phyloP scores from a whole-genome alignment of 2,797 vertebrate genomes.

The Gouania willdenowi region DNA sequence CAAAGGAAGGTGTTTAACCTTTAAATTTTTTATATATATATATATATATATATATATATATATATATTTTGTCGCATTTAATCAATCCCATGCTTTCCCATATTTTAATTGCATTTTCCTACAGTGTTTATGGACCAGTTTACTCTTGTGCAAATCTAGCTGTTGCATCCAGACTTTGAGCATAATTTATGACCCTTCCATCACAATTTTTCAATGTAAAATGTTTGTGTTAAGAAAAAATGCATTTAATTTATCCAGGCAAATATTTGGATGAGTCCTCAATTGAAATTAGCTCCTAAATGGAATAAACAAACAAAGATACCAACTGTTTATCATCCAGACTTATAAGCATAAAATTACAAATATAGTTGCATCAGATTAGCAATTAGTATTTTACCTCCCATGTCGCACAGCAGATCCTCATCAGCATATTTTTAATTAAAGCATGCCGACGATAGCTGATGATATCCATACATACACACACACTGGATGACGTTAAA shows the following conservation, averaged over 20 bases:
- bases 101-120: background rate
- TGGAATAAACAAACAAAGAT: constrained; percentile 12
- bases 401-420: background rate
- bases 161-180: constrained; percentile 6
- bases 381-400: constrained; percentile 23
- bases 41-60: background rate
- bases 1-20: no score
- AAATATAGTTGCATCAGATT: constrained; percentile 27
- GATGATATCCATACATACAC: background rate
- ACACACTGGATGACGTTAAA: no score
- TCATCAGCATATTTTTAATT: constrained; percentile 27
- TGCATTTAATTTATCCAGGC: constrained; percentile 32
- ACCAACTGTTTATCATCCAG: constrained; percentile 43
- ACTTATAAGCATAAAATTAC: constrained; percentile 24
- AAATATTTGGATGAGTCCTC: constrained; percentile 4
- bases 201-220: constrained; percentile 8
- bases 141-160: constrained; percentile 11
- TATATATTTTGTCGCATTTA: background rate
- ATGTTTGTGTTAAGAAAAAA: constrained; percentile 21
- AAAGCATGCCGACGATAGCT: constrained; percentile 16
- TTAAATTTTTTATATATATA: no score
- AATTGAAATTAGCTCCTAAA: constrained; percentile 14
- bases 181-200: constrained; percentile 19
- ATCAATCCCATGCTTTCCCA: no score
- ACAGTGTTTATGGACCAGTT: background rate